Percentiles rank a stretch among this genome's conserved stretches.
Evolutionary conservation across 1,140 invertebrate genomes (phyloP).

Genomic region (Papilio machaon): DNA sequence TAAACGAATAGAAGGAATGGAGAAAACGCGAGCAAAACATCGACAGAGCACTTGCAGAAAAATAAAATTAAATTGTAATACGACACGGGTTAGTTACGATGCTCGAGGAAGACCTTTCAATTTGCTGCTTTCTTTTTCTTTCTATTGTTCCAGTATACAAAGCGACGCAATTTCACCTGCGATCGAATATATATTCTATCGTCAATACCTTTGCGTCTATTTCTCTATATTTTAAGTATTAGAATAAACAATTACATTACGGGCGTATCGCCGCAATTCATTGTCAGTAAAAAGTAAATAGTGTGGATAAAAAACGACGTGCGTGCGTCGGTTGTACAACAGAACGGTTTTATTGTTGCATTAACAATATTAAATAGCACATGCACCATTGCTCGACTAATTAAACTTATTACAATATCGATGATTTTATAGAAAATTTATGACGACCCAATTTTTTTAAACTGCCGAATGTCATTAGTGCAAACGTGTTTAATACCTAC

Average conservation of each 20-base stretch:
- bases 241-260: conserved; percentile 44
- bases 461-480: too few species aligned
- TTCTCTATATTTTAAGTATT: conserved; percentile 19
- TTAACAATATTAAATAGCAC: conserved; percentile 27
- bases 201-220: conserved; percentile 10
- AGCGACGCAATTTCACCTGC: conserved; percentile 37
- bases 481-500: too few species aligned
- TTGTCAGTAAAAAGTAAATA: conserved; percentile 39
- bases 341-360: conserved; percentile 38
- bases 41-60: background rate
- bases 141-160: conserved; percentile 43
- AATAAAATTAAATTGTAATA: conserved; percentile 34
- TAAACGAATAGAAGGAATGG: background rate
- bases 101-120: conserved; percentile 47
- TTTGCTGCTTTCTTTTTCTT: conserved; percentile 42
- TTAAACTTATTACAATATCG: conserved; percentile 11
- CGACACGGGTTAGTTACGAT: conserved; percentile 33
- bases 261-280: conserved; percentile 34
- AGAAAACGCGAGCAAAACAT: background rate
- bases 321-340: conserved; percentile 27
- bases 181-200: conserved; percentile 26
- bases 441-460: background rate
- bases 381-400: background rate
- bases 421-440: background rate
- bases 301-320: conserved; percentile 27